A percentile compares a stretch with the other conserved stretches of the same genome.
Conservation (phyloP, 2,888 invertebrate genomes). For the Dasysyrphus albostriatus region DNA sequence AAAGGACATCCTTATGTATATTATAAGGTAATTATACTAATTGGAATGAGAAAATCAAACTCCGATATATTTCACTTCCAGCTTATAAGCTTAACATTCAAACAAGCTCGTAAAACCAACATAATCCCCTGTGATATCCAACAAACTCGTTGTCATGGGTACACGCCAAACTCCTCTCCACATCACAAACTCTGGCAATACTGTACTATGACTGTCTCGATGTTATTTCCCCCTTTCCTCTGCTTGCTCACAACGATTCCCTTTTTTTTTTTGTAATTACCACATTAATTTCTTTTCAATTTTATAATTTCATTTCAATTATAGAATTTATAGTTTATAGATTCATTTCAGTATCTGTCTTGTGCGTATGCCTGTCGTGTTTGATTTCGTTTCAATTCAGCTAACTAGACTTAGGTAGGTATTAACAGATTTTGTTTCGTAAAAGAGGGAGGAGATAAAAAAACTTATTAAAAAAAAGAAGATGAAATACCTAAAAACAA, state of each 20-base stretch:
- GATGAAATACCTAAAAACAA: constrained; percentile 25
- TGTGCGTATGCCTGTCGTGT: not conserved
- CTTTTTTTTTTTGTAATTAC: constrained; percentile 29
- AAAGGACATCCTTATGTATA: too few relatives aligned
- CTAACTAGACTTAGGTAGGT: not conserved
- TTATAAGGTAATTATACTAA: too few relatives aligned
- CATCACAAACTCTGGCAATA: constrained; percentile 30
- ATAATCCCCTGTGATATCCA: constrained; percentile 22
- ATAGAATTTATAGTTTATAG: constrained; percentile 33
- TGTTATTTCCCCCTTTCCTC: not conserved
- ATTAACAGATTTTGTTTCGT: constrained; percentile 24
- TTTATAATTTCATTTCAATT: constrained; percentile 67
- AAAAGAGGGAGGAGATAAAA: not conserved
- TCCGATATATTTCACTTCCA: constrained; percentile 8
- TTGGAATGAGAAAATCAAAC: not conserved
- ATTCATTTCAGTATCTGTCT: constrained; percentile 16
- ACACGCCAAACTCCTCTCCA: not conserved
- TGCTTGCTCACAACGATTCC: not conserved
- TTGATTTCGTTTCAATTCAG: constrained; percentile 8
- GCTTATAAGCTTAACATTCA: constrained; percentile 12
- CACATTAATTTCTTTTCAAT: constrained; percentile 65
- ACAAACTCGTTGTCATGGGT: not conserved
- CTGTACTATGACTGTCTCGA: not conserved
- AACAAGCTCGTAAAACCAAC: constrained; percentile 15
- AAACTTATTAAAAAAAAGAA: not conserved